These are phyloP conservation scores for Argyrosomus japonicus DNA, from an alignment of 2,113 vertebrate genomes.

Conservation along the genomic window DNA sequence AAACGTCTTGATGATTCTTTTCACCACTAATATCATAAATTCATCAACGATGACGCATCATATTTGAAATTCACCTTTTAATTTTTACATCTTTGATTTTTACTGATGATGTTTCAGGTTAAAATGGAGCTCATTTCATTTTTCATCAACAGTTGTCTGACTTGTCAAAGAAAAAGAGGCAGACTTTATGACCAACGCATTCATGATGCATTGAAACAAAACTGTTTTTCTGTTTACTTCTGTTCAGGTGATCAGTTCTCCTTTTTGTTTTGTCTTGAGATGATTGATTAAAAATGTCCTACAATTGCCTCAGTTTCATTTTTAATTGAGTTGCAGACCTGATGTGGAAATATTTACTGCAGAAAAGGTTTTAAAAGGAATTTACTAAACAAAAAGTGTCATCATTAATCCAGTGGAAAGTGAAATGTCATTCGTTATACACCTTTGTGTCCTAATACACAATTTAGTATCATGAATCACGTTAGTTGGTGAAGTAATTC, in stretches of 20 bases:
- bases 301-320: slow-evolving; percentile 33
- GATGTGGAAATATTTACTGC: no score
- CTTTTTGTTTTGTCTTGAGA: slow-evolving; percentile 65
- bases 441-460: no score
- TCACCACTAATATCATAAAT: slow-evolving; percentile 1
- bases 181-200: slow-evolving; percentile 45
- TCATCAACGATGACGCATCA: neutral
- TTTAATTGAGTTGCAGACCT: slow-evolving; percentile 6
- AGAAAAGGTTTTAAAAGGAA: no score
- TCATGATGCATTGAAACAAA: slow-evolving; percentile 1
- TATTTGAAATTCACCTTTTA: neutral
- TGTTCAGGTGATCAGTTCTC: slow-evolving; percentile 36
- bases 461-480: no score
- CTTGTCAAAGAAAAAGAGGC: slow-evolving; percentile 43
- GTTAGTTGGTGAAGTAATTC: no score
- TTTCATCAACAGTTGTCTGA: slow-evolving; percentile 9
- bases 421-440: no score
- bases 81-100: slow-evolving; percentile 35
- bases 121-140: slow-evolving; percentile 7
- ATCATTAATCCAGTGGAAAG: no score
- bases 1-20: slow-evolving; percentile 5
- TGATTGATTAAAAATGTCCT: slow-evolving; percentile 66
- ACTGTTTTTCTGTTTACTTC: slow-evolving; percentile 13
- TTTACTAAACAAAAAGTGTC: no score
- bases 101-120: slow-evolving; percentile 27